These are phyloP conservation scores for Trachymyrmex septentrionalis DNA, from an alignment of 1,140 invertebrate genomes.

Conservation along the genomic window DNA sequence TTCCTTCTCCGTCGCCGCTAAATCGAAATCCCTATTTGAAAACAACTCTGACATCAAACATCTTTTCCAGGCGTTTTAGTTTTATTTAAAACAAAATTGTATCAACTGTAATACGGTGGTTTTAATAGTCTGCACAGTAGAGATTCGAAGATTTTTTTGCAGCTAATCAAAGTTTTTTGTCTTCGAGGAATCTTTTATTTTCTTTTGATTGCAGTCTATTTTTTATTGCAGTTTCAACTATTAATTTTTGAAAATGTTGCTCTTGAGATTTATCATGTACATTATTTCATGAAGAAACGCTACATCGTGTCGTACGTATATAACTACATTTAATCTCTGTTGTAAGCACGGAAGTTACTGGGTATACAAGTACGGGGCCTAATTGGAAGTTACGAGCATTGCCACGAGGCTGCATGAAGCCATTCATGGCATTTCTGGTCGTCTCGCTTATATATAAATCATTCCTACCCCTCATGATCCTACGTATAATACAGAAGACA, in stretches of 20 bases:
- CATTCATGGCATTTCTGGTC: slow-evolving; percentile 71
- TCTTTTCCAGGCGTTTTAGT: background rate
- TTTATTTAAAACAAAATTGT: background rate
- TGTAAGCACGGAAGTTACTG: slow-evolving; percentile 46
- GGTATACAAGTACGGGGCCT: slow-evolving; percentile 58
- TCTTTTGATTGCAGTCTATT: background rate
- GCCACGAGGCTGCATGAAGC: slow-evolving; percentile 61
- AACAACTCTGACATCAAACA: slow-evolving; percentile 21
- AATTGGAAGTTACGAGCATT: slow-evolving; percentile 74
- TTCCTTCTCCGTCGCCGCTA: background rate
- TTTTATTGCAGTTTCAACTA: background rate
- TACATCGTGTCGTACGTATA: slow-evolving; percentile 23
- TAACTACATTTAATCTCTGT: slow-evolving; percentile 50
- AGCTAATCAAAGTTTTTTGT: background rate
- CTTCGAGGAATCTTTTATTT: background rate
- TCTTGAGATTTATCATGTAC: slow-evolving; percentile 15
- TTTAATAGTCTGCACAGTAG: background rate
- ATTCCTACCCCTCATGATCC: slow-evolving; percentile 48
- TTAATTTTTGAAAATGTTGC: slow-evolving; percentile 20
- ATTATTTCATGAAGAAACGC: slow-evolving; percentile 38
- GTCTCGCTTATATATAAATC: slow-evolving; percentile 70
- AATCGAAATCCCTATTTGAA: slow-evolving; percentile 2
- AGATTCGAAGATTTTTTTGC: background rate
- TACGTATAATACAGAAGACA: slow-evolving; percentile 60
- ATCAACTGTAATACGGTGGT: background rate